Percentiles rank a stretch among this genome's conserved stretches.
Conservation (phyloP, 2,797 vertebrate genomes). For the Rhynchonycteris naso region DNA sequence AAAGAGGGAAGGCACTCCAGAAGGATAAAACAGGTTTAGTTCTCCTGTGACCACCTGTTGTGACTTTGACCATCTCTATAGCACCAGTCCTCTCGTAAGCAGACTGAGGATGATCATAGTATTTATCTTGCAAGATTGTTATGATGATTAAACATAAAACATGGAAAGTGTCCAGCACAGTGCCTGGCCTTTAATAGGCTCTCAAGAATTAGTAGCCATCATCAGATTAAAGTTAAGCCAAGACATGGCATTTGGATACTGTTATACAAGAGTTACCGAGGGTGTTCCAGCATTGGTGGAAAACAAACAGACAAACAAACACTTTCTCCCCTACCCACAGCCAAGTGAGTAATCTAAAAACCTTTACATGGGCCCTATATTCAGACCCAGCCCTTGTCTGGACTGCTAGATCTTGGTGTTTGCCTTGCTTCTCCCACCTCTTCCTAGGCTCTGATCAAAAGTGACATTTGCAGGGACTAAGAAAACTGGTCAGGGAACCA, state of each 20-base stretch:
- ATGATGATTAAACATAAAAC: conserved; percentile 19
- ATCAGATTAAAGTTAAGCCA: not conserved
- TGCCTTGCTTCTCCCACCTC: not conserved
- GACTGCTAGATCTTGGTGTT: not conserved
- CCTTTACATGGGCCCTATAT: not conserved
- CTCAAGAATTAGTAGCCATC: not conserved
- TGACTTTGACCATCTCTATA: not conserved
- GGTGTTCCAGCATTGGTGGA: not conserved
- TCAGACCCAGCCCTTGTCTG: not conserved
- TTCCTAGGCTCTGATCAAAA: not conserved
- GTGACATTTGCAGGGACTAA: not conserved
- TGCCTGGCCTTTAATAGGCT: not conserved
- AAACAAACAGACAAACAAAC: not conserved
- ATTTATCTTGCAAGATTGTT: not conserved
- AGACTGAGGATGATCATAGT: not conserved
- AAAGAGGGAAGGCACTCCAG: not conserved
- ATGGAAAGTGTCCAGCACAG: not conserved
- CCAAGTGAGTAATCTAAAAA: not conserved
- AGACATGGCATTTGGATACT: not conserved
- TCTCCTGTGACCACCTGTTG: not conserved
- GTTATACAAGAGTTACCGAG: not conserved
- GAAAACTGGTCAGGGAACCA: not conserved
- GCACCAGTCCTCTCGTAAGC: not conserved
- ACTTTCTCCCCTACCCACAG: not conserved
- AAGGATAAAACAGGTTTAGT: not conserved